Conservation (phyloP, 2,888 invertebrate species). For the Conomelus anceps region DNA sequence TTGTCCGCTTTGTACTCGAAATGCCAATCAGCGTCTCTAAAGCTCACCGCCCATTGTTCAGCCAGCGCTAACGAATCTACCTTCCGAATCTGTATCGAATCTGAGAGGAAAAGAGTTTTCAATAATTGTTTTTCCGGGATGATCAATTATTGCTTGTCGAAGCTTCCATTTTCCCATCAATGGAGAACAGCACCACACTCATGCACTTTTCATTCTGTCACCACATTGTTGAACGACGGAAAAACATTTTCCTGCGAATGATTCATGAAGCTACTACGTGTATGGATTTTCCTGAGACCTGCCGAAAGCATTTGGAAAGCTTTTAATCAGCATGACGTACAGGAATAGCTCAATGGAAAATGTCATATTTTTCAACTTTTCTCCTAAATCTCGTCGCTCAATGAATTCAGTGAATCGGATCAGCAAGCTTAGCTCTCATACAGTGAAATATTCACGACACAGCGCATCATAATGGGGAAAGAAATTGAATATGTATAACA, state of each 20-base stretch:
- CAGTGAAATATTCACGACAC: too few species aligned
- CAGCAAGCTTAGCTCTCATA: too few species aligned
- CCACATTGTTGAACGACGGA: not conserved
- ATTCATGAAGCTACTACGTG: not conserved
- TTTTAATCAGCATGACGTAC: not conserved
- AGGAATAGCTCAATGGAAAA: not conserved
- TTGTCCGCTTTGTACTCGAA: not conserved
- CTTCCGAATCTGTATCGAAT: not conserved
- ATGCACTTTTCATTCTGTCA: not conserved
- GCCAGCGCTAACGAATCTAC: not conserved
- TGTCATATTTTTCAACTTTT: not conserved
- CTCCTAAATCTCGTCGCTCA: not conserved
- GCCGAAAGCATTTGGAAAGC: not conserved
- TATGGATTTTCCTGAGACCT: not conserved
- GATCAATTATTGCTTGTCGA: not conserved
- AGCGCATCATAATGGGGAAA: too few species aligned
- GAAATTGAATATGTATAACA: too few species aligned
- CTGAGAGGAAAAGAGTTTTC: not conserved
- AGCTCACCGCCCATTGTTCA: not conserved
- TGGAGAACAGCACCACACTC: not conserved
- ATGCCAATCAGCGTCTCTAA: not conserved
- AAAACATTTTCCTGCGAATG: not conserved
- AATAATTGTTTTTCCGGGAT: not conserved
- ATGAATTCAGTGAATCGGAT: too few species aligned
- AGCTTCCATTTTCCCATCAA: not conserved